phyloP scores from a whole-genome alignment of 2,888 invertebrate species.

The Eristalis tenax region DNA sequence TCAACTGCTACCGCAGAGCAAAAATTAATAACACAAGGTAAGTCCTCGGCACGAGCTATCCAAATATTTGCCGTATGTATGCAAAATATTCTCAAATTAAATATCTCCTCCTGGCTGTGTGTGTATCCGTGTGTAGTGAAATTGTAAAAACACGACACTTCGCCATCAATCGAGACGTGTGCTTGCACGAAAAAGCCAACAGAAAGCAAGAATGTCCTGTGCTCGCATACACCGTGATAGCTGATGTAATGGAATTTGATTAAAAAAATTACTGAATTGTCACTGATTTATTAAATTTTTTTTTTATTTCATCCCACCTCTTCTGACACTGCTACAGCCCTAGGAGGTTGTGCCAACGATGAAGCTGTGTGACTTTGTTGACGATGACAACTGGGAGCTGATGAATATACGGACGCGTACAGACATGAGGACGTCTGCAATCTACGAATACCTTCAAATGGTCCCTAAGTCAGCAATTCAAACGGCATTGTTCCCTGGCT shows the following conservation, averaged over 20 bases:
- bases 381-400: neutral
- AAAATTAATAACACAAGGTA: neutral
- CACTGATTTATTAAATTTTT: slow-evolving; percentile 45
- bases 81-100: neutral
- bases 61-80: neutral
- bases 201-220: slow-evolving; percentile 13
- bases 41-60: neutral
- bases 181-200: neutral
- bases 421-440: neutral
- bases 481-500: neutral
- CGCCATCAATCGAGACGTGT: neutral
- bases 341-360: neutral
- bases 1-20: neutral
- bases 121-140: neutral
- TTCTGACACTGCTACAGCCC: neutral
- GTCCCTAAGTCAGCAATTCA: neutral
- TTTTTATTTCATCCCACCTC: neutral
- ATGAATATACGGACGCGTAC: neutral
- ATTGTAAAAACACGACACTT: neutral
- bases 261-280: slow-evolving; percentile 41
- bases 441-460: neutral
- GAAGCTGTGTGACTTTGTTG: slow-evolving; percentile 1
- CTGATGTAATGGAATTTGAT: slow-evolving; percentile 45
- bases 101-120: neutral
- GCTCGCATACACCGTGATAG: slow-evolving; percentile 4